phyloP scores from a whole-genome alignment of 2,888 invertebrate species.

The Suillia variegata region DNA sequence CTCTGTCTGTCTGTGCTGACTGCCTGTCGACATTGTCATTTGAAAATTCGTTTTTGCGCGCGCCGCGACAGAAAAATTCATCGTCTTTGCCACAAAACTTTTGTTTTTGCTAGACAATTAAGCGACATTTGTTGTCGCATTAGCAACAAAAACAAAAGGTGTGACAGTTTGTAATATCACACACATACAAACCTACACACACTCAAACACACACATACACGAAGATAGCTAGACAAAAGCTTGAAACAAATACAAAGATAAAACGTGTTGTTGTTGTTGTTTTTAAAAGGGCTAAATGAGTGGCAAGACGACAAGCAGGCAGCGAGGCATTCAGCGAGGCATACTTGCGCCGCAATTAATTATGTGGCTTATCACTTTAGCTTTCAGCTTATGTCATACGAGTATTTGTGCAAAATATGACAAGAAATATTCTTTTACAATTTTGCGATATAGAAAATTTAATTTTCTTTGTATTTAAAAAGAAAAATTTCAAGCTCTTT shows the following conservation, averaged over 20 bases:
- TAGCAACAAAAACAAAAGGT: constrained; percentile 26
- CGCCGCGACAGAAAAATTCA: not conserved
- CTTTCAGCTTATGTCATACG: constrained; percentile 8
- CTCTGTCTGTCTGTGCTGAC: not conserved
- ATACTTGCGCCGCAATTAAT: constrained; percentile 9
- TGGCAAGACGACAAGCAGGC: not conserved
- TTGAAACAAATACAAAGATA: no score
- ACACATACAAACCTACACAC: not conserved
- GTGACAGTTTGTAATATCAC: constrained; percentile 12
- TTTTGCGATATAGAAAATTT: no score
- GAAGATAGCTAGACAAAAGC: not conserved
- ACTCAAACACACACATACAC: not conserved
- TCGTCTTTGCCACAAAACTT: constrained; percentile 6
- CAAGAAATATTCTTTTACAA: no score
- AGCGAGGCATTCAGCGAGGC: not conserved
- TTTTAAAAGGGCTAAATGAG: no score
- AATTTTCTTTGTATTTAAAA: no score
- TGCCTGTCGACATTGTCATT: constrained; percentile 10
- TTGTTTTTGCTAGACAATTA: constrained; percentile 3
- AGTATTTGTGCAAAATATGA: not conserved
- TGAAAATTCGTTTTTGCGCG: constrained; percentile 1
- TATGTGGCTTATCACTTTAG: constrained; percentile 21
- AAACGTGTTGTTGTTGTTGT: no score
- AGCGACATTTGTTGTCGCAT: constrained; percentile 31
- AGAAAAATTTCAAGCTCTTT: no score